A percentile compares a stretch with the other conserved stretches of the same genome.
Evolutionary conservation across 2,797 vertebrate species (phyloP).

Genomic region (Sciaenops ocellatus): DNA sequence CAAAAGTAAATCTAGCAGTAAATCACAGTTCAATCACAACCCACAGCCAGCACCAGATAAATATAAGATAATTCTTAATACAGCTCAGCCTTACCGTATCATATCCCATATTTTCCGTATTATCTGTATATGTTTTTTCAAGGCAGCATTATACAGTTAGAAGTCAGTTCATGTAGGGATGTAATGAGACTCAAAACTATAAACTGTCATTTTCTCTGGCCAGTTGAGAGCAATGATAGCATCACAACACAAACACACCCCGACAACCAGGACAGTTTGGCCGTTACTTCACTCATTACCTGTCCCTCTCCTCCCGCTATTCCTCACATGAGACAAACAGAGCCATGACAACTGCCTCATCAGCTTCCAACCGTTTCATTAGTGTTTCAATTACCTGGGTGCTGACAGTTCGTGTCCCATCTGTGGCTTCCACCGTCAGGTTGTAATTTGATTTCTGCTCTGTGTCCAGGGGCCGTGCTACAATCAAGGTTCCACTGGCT

Average conservation of each 20-base stretch:
- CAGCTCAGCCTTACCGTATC: neutral
- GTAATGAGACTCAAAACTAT: constrained; percentile 22
- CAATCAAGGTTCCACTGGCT: constrained; percentile 95
- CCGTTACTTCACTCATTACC: constrained; percentile 55
- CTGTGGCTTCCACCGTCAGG: constrained; percentile 97
- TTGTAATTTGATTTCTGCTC: constrained; percentile 98
- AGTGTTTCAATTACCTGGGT: constrained; percentile 92
- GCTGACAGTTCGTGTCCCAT: constrained; percentile 93
- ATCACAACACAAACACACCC: constrained; percentile 38
- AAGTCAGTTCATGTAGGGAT: constrained; percentile 7
- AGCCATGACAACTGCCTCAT: constrained; percentile 74
- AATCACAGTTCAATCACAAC: constrained; percentile 5
- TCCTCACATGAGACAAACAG: constrained; percentile 55
- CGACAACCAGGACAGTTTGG: constrained; percentile 42
- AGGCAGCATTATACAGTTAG: neutral
- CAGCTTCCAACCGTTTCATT: constrained; percentile 75
- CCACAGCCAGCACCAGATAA: neutral
- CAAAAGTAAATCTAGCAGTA: neutral
- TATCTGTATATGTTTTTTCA: constrained; percentile 2
- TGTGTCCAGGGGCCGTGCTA: constrained; percentile 94
- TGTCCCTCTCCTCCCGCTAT: constrained; percentile 21
- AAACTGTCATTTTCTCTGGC: neutral
- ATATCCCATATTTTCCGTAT: neutral
- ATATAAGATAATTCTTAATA: neutral
- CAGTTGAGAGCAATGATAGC: constrained; percentile 17